Evolutionary conservation across 2,113 vertebrate species (phyloP), one percentile per base, ranked within the genome.

Genomic region (Lutjanus erythropterus): DNA sequence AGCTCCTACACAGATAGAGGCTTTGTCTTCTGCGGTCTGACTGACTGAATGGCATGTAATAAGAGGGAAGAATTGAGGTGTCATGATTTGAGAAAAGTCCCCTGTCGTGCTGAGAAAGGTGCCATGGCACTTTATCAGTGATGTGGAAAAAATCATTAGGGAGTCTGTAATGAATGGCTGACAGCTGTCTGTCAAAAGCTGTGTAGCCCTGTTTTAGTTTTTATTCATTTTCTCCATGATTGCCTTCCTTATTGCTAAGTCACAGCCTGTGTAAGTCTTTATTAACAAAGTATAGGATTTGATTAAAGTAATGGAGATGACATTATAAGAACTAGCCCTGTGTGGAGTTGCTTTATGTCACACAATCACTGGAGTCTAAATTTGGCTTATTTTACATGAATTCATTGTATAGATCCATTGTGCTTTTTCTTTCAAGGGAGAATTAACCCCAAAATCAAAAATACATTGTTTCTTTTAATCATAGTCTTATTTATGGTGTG

Each of bases 141-240:
- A 53, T 37, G 72, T 78, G 74, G 78, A 81, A 75, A 50, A 85
- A 83, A 65, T 89, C 75, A 80, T 87, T 74, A 87, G 68, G 47
- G 60, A 73, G 41, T 61, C 41, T 71, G 80, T 78, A 78, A 88
- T 78, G 58, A 93, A 86, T 66, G 80, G 64, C 33, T 77, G 89
- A 90, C 90, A 89, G 86, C 88, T 93, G 90, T 89, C 91, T 84
- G 81, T 94, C 89, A 91, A 84, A 89, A 15, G 21, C n/a, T 37
- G 21, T 25, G 53, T 0, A 19, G 49, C 18, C 27, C 47, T 41
- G 27, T 81, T 86, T 82, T 74, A 78, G 87, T 71, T 61, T 77
- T 35, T 58, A 59, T 71, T 87, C 59, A 79, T 89, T 90, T 89
- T 87, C 84, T 71, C 68, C 62, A 81, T 82, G 77, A 87, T 84